These are phyloP conservation scores for Argyresthia albistria DNA, from an alignment of 2,888 invertebrate species.

Conservation along the genomic window DNA sequence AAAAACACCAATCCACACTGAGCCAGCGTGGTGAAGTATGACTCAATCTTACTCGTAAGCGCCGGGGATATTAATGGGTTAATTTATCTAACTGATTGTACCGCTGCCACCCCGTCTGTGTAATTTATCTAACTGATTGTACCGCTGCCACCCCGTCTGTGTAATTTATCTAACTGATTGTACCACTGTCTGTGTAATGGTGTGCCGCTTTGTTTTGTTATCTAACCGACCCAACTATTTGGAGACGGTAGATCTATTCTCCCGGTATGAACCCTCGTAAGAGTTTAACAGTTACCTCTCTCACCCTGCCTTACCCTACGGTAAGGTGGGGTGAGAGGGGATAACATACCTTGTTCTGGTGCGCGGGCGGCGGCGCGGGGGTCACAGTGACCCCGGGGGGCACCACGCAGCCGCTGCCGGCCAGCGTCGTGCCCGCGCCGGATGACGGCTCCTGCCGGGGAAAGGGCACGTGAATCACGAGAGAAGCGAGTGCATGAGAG, in stretches of 20 bases:
- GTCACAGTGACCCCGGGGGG: conserved; percentile 68
- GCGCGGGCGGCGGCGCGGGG: conserved; percentile 64
- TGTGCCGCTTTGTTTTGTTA: neutral
- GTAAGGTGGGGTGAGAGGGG: neutral
- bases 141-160: too few species aligned
- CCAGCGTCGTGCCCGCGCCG: conserved; percentile 51
- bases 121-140: too few species aligned
- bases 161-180: too few species aligned
- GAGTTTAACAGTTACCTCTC: neutral
- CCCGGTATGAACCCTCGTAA: neutral
- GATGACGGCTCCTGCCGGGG: conserved; percentile 11
- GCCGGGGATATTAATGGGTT: too few species aligned
- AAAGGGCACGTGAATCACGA: neutral
- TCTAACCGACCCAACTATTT: neutral
- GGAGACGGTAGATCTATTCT: neutral
- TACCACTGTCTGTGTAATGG: too few species aligned
- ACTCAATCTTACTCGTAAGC: too few species aligned
- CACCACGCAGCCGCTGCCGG: conserved; percentile 60
- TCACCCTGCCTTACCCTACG: neutral
- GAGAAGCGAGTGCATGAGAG: too few species aligned
- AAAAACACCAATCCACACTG: too few species aligned
- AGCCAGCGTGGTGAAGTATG: too few species aligned
- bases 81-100: too few species aligned
- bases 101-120: too few species aligned
- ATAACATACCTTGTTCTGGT: conserved; percentile 45